These are phyloP conservation scores for Rhopalosiphum nymphaeae DNA, from an alignment of 2,888 invertebrate genomes.

Conservation along the genomic window DNA sequence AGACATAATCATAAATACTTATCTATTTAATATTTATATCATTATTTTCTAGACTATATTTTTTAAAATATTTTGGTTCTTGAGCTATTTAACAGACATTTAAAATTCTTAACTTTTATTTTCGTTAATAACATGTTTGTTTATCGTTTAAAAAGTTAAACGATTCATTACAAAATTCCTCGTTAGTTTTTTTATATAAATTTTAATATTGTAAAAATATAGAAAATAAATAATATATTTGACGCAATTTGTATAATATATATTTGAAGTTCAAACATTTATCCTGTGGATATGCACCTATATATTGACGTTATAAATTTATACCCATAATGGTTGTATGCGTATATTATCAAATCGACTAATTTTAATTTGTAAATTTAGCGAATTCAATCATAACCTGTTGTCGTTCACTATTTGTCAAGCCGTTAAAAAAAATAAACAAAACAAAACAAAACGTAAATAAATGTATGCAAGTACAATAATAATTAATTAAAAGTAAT, in stretches of 20 bases:
- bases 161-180: not conserved
- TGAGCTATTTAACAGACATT: not conserved
- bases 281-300: not conserved
- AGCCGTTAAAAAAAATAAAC: not conserved
- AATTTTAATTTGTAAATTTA: conserved; percentile 19
- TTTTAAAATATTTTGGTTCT: not conserved
- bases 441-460: not conserved
- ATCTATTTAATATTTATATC: too few species aligned
- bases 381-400: conserved; percentile 23
- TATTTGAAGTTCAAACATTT: not conserved
- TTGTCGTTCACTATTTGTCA: not conserved
- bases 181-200: not conserved
- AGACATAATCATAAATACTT: too few species aligned
- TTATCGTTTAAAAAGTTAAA: not conserved
- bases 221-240: not conserved
- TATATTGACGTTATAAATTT: not conserved
- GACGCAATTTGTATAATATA: not conserved
- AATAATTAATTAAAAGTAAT: conserved; percentile 21
- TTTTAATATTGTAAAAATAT: not conserved
- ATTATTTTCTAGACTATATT: not conserved
- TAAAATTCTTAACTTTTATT: not conserved
- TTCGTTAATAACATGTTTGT: not conserved
- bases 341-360: not conserved
- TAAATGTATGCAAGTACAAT: not conserved
- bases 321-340: not conserved